A percentile compares a stretch with the other conserved stretches of the same genome.
phyloP scores from a whole-genome alignment of 2,888 invertebrate species.

The Orthosia cruda region DNA sequence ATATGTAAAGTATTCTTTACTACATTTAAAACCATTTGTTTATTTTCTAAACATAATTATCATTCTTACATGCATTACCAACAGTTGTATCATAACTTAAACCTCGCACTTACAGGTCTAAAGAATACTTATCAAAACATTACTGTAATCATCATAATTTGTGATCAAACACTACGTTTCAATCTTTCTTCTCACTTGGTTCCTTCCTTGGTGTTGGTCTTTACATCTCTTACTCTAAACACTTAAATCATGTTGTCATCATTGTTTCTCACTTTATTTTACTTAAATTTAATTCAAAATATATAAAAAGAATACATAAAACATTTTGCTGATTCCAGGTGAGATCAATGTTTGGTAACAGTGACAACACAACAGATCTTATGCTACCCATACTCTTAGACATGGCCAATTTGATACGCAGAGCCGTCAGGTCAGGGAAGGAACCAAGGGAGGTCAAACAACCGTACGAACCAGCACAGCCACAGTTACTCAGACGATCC shows the following conservation, averaged over 20 bases:
- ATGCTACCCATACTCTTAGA: conserved; percentile 93
- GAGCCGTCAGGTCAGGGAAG: conserved; percentile 87
- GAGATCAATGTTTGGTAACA: conserved; percentile 92
- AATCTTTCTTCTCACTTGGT: conserved; percentile 41
- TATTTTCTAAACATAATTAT: not conserved
- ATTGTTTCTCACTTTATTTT: conserved; percentile 15
- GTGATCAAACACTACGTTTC: not conserved
- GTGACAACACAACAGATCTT: conserved; percentile 90
- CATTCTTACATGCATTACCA: conserved; percentile 8
- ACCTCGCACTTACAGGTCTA: no score
- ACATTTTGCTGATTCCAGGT: conserved; percentile 86
- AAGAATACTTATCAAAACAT: not conserved
- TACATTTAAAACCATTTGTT: conserved; percentile 10
- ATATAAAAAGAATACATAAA: conserved; percentile 46
- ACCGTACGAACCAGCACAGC: conserved; percentile 73
- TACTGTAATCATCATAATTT: not conserved
- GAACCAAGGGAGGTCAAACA: conserved; percentile 81
- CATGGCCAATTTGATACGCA: conserved; percentile 92
- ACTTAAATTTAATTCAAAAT: conserved; percentile 17
- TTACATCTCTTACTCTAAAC: not conserved
- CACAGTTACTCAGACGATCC: conserved; percentile 84
- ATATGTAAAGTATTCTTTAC: not conserved
- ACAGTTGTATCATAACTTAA: no score
- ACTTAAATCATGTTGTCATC: conserved; percentile 22
- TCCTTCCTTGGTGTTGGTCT: conserved; percentile 56